Evolutionary conservation across 2,888 invertebrate genomes (phyloP), one percentile per base, ranked within the genome.

Genomic region (Anoncus sp.): DNA sequence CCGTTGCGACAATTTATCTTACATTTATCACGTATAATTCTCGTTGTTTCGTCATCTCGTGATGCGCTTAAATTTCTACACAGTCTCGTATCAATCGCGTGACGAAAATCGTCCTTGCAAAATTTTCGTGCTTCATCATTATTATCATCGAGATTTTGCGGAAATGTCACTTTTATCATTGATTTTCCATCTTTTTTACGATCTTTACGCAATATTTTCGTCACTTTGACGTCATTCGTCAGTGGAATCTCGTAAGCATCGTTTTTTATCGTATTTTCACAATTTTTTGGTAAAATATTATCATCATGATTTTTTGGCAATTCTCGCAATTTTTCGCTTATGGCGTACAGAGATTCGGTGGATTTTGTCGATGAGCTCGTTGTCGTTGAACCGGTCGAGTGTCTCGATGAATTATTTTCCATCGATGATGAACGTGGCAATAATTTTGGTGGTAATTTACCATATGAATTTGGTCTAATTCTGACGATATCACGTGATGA

Each of bases 311-410:
- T 59, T 45, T 78, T 80, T 2, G 82, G 53, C 70, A 75, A 27
- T 5, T 84, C 83, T 9, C 80, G 67, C 47, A 87, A 45, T 10
- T 85, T 82, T 24, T 89, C 88, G 67, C 86, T 85, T 59, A 88
- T 88, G 2, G 89, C 88, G 77, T 86, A 87, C 0, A 89, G 73
- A 0, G 90, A 90, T 57, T 90, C 90, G 2, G 86, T 88, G 0
- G 90, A 90, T 66, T 85, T 87, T 0, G 89, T 88, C 12, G 90
- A 89, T 1, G 83, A 81, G 1, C 87, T 88, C 4, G 84, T 84
- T 0, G 87, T 85, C 10, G 87, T 87, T n/a, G 90, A 90, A 3
- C 90, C 87, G 0, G 87, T 88, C 27, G 89, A 89, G 55, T 88
- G 86, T 35, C 89, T 86, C 18, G 84, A 86, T 0, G 85, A 84